These are phyloP conservation scores for Deroptyus accipitrinus DNA, from an alignment of 2,113 vertebrate genomes.

Conservation along the genomic window DNA sequence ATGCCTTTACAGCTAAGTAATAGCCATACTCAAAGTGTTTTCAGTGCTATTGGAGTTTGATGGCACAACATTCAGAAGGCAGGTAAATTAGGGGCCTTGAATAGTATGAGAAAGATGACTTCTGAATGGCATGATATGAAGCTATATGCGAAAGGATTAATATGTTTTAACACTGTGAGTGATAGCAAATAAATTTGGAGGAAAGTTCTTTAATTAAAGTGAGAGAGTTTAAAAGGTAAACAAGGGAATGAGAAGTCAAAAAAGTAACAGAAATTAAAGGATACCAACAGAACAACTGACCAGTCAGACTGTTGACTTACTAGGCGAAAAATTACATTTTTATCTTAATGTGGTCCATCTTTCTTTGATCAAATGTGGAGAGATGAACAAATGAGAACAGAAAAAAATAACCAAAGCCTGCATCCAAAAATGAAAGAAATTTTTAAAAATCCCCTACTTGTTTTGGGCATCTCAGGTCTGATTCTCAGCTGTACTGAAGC, in stretches of 20 bases:
- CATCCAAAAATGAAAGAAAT: neutral
- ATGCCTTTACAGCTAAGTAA: neutral
- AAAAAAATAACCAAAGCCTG: neutral
- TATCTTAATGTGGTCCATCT: neutral
- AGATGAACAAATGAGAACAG: neutral
- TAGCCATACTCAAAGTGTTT: neutral
- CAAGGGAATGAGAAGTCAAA: neutral
- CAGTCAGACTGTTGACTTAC: neutral
- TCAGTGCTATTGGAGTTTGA: neutral
- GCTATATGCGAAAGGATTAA: neutral
- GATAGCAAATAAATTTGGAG: neutral
- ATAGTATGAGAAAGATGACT: neutral
- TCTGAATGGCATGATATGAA: neutral
- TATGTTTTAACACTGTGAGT: neutral
- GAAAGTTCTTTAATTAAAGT: constrained; percentile 3
- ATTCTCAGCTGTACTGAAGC: neutral
- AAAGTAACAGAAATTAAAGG: neutral
- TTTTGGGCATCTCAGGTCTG: neutral
- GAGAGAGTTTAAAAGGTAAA: neutral
- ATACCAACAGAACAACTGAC: neutral
- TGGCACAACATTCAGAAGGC: neutral
- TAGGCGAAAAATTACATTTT: neutral
- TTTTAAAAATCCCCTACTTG: neutral
- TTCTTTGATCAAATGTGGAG: neutral
- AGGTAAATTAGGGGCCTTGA: neutral